Evolutionary conservation across 2,888 invertebrate genomes (phyloP), one percentile per base, ranked within the genome.

Genomic region (Hydrotaea cyrtoneurina): DNA sequence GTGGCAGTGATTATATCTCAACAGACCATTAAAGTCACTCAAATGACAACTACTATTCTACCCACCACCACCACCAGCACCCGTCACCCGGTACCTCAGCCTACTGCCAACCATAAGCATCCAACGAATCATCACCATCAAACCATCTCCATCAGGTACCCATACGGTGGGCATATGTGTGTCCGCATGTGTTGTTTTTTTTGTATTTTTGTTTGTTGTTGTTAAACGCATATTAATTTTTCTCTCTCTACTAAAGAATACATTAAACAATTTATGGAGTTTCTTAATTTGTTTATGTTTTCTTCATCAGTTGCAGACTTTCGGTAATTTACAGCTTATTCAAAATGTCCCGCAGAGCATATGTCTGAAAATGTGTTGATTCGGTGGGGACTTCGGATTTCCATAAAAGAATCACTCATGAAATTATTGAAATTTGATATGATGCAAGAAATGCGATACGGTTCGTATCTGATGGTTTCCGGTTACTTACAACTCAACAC

Each of bases 1-100:
- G 91, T 91, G 91, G 92, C 92, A 91, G 91, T 91, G 92, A 91
- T 91, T 91, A 91, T 91, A 91, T 91, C 91, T 91, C 91, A 91
- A 91, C 91, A 91, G 92, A 91, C 91, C 92, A 91, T 91, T 91
- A 91, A 91, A 90, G 92, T 91, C 92, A 91, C 89, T 90, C 89
- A 90, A 91, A 90, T 90, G 91, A 91, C 90, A 90, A 91, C 90
- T 90, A 91, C 90, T 90, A 90, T 89, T 90, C 80, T 81, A 78
- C 84, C 78, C 80, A 78, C 69, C 78, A 75, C 53, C 66, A 82
- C 17, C 75, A 57, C 2, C 80, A 53, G 19, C 64, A 26, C 43
- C 55, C 81, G 59, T n/a, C 80, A 26, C 11, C 62, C 11, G 31
- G 53, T 23, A 2, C 39, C 21, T 64, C 31, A 50, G 23, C 19